Base-by-base conservation (phyloP, 2,113 vertebrate species). In the Campylomormyrus tamandua region DNA sequence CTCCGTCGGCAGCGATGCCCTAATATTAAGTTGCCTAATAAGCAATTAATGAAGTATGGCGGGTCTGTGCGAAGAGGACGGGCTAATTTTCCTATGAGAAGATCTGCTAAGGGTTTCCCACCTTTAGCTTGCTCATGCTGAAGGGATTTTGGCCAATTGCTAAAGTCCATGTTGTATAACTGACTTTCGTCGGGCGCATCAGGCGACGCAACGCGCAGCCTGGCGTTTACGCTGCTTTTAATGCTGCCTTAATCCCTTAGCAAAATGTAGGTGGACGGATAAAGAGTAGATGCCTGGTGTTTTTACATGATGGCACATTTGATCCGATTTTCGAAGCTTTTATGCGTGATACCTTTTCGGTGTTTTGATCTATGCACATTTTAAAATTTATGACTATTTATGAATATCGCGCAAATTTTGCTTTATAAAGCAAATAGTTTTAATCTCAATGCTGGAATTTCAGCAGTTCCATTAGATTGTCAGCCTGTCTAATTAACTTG, bases 21-120 rank as follows among this genome's bases (percentile, higher is more conserved):
- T 49, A 50, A 89, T 89, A 89, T 77, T 89, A 39, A 31, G 66
- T 89, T 74, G 88, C 66, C 88, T 74, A 89, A 89, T 89, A 45
- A 66, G 46, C 58, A 70, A 77, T 74, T 89, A 89, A 89, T 89
- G 88, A 89, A 48, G 45, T 88, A 1, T 24, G 42, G 62, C 62
- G 45, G 45, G 24, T 39, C 87, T 31, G 87, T 48, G n/a, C 3
- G 58, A 10, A 45, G 10, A 45, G 27, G 6, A 42, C 74, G 35
- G 35, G 74, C 35, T 15, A 15, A 19, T 80, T 80, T 48, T 46
- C 21, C 42, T 88, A 66, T 45, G 52, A 46, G 42, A 48, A 58
- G 5, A 42, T 70, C 83, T 42, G 3, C 13, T 19, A n/a, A 74
- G 15, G 74, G 74, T 42, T 42, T 77, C 35, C n/a, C 62, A 70